These are phyloP conservation scores for Noctua comes DNA, from an alignment of 2,888 invertebrate genomes.

Conservation along the genomic window DNA sequence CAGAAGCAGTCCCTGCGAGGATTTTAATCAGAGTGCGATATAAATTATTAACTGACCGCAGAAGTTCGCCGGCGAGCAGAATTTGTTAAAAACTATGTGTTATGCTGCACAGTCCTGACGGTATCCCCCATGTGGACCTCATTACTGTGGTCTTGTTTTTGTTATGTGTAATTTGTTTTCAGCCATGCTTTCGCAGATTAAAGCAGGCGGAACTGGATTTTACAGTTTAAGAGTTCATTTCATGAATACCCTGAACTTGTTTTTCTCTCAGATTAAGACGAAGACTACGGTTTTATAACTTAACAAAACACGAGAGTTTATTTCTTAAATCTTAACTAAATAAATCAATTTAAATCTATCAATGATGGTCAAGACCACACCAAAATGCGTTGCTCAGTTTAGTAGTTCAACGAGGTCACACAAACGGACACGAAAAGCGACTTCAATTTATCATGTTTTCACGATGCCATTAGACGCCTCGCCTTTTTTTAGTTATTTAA, in stretches of 20 bases:
- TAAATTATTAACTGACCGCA: slow-evolving; percentile 54
- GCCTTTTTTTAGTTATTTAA: slow-evolving; percentile 27
- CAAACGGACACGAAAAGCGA: neutral
- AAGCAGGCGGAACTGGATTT: neutral
- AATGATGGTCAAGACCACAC: neutral
- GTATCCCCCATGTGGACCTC: slow-evolving; percentile 33
- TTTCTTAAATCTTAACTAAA: neutral
- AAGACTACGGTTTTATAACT: too few relatives aligned
- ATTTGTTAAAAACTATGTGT: slow-evolving; percentile 52
- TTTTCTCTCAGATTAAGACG: neutral
- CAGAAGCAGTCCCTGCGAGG: slow-evolving; percentile 15
- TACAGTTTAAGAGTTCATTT: neutral
- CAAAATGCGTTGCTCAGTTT: neutral
- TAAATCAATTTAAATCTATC: neutral
- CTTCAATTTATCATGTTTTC: neutral
- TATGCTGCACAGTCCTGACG: slow-evolving; percentile 34
- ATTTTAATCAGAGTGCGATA: slow-evolving; percentile 46
- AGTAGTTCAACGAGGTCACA: neutral
- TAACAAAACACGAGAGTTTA: neutral
- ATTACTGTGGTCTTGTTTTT: slow-evolving; percentile 50
- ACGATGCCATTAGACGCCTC: neutral
- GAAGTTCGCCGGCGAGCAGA: slow-evolving; percentile 34
- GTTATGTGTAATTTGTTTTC: slow-evolving; percentile 32
- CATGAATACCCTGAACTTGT: neutral
- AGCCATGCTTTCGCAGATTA: slow-evolving; percentile 12